These are phyloP conservation scores for Cyphomyrus plagiostoma DNA, from an alignment of 2,113 vertebrate genomes.

Conservation along the genomic window DNA sequence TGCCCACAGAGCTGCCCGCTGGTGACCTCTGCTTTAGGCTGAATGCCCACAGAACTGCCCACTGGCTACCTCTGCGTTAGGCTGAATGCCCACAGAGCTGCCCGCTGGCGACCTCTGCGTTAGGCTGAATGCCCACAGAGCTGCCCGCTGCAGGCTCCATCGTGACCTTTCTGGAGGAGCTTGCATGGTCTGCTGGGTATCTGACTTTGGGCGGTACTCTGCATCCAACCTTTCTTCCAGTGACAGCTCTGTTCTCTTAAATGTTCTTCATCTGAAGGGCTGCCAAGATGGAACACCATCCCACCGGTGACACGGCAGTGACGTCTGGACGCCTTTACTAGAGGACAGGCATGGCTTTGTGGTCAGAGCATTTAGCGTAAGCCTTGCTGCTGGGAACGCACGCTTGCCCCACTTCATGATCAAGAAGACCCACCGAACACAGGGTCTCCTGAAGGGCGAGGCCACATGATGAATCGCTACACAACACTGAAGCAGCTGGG, in stretches of 20 bases:
- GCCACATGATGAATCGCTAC: constrained; percentile 86
- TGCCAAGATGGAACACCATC: constrained; percentile 2
- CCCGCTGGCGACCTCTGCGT: no score
- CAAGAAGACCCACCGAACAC: not conserved
- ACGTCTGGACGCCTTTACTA: not conserved
- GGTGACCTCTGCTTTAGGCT: no score
- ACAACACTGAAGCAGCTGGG: constrained; percentile 87
- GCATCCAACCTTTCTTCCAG: not conserved
- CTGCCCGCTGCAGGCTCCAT: not conserved
- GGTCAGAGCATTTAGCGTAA: not conserved
- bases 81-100: no score
- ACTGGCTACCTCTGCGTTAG: no score
- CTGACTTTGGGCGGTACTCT: not conserved
- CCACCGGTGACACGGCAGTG: not conserved
- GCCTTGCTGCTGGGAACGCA: not conserved
- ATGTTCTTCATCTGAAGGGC: not conserved
- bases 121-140: no score
- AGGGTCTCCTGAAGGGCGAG: not conserved
- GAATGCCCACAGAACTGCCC: no score
- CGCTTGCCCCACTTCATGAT: not conserved
- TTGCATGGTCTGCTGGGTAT: not conserved
- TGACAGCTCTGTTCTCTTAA: not conserved
- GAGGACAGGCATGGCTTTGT: constrained; percentile 10
- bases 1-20: no score
- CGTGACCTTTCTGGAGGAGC: not conserved